Conservation (phyloP, 2,113 vertebrate species). For the crab-eating macaque (Macaca fascicularis) region DNA sequence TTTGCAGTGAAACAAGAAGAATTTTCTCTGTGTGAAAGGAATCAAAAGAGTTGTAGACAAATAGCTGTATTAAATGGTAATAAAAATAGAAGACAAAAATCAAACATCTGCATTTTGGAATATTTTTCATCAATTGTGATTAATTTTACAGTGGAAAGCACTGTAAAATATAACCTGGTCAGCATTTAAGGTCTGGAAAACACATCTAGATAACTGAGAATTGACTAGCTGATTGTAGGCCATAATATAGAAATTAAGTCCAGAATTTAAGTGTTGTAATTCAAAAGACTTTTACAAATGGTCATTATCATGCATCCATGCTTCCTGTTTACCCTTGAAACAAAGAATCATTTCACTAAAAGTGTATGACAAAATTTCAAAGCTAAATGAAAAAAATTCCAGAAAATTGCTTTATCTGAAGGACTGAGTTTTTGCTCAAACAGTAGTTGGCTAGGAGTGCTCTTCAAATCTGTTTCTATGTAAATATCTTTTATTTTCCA, state of each 20-base stretch:
- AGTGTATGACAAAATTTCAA: neutral
- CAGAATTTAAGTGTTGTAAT: neutral
- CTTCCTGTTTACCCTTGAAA: neutral
- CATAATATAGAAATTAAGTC: neutral
- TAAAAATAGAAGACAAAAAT: neutral
- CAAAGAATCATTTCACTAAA: neutral
- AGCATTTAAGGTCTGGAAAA: neutral
- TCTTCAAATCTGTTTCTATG: neutral
- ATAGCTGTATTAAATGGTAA: neutral
- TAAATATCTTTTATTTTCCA: conserved; percentile 16
- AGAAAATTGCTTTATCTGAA: conserved; percentile 4
- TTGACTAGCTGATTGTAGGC: neutral
- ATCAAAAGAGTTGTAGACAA: neutral
- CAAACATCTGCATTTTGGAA: neutral
- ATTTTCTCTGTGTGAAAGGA: conserved; percentile 20
- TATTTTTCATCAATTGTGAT: neutral
- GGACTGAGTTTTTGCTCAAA: neutral
- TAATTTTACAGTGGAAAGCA: neutral
- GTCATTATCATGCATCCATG: neutral
- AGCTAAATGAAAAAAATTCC: neutral
- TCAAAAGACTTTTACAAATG: neutral
- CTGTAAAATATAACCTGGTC: neutral
- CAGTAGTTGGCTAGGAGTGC: neutral
- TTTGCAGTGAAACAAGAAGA: conserved; percentile 49
- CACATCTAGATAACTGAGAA: neutral